A percentile compares a stretch with the other conserved stretches of the same genome.
phyloP scores from a whole-genome alignment of 2,888 invertebrate genomes.

The Ptilodon capucinus region DNA sequence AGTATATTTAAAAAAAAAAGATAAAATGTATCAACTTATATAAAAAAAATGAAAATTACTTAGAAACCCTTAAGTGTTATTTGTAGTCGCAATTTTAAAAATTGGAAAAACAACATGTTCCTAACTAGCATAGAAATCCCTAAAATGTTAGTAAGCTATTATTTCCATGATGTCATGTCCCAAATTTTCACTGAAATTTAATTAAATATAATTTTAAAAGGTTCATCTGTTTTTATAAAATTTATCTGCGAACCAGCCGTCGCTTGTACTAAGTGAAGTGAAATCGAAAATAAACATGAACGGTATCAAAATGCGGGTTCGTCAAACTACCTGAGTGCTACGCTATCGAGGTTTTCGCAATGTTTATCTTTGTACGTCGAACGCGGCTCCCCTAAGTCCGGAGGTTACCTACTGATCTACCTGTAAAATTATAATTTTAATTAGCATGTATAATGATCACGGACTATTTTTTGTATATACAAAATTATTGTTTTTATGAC shows the following conservation, averaged over 20 bases:
- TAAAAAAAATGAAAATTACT: too few relatives aligned
- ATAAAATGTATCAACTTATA: not conserved
- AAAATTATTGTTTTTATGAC: too few relatives aligned
- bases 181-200: too few relatives aligned
- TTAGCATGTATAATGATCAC: not conserved
- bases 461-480: not conserved
- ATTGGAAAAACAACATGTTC: too few relatives aligned
- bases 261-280: conserved; percentile 54
- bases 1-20: conserved; percentile 20
- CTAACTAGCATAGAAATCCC: too few relatives aligned
- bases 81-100: too few relatives aligned
- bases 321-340: conserved; percentile 21
- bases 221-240: conserved; percentile 33
- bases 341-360: conserved; percentile 28
- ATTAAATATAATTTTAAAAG: not conserved
- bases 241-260: conserved; percentile 38
- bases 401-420: too few relatives aligned
- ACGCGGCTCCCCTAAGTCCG: too few relatives aligned
- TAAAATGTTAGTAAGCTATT: too few relatives aligned
- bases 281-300: conserved; percentile 67
- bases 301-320: conserved; percentile 60
- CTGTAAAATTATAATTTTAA: not conserved
- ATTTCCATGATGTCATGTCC: too few relatives aligned
- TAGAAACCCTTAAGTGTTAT: too few relatives aligned
- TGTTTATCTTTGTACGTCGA: conserved; percentile 21